A percentile compares a stretch with the other conserved stretches of the same genome.
phyloP scores from a whole-genome alignment of 2,113 vertebrate genomes.

The Gulo gulo region DNA sequence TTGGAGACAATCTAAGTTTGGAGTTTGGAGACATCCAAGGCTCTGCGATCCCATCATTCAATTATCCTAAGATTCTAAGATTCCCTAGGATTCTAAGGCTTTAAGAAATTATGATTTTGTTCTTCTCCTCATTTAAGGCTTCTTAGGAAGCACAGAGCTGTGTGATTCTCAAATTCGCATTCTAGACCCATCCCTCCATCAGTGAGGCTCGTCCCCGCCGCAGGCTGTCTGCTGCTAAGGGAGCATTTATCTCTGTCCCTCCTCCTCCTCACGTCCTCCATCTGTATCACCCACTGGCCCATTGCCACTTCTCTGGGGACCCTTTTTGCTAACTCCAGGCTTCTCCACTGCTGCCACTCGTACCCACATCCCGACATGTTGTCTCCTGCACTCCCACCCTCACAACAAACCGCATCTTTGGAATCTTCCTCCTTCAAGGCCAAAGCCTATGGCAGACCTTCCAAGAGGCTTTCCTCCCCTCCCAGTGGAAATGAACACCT shows the following conservation, averaged over 20 bases:
- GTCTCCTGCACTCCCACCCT: too few species aligned
- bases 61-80: conserved; percentile 9
- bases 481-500: neutral
- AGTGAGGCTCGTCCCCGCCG: neutral
- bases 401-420: neutral
- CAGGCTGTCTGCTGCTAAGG: neutral
- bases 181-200: neutral
- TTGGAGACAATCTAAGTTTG: neutral
- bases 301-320: neutral
- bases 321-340: neutral
- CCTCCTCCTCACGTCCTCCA: neutral
- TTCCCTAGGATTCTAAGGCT: conserved; percentile 18
- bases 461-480: neutral
- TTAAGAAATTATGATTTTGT: conserved; percentile 6
- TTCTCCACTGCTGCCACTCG: neutral
- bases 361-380: fast-evolving
- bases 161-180: neutral
- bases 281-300: neutral
- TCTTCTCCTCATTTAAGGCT: neutral
- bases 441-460: neutral
- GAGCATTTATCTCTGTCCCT: neutral
- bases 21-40: neutral
- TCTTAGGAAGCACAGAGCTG: neutral
- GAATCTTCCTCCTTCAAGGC: neutral
- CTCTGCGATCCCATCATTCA: conserved; percentile 3